Base-by-base conservation (phyloP, 2,888 invertebrate genomes). In the Pachydiplax longipennis region DNA sequence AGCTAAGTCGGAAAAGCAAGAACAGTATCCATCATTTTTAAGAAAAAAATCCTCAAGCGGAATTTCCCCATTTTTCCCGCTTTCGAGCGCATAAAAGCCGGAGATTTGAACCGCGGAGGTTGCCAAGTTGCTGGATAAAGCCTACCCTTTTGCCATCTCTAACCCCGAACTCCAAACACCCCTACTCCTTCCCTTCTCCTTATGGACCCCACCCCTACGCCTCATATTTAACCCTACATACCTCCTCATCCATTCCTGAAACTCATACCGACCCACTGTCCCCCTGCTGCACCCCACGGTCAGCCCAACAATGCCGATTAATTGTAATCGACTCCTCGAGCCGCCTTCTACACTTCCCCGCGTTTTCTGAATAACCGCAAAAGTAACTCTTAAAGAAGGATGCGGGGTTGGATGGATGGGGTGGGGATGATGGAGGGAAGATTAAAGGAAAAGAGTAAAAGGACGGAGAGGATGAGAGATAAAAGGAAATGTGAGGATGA, bases 261-360 rank as follows among this genome's bases (percentile, higher is more conserved):
- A 40, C 44, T 44, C 82, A 82, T 25, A 13, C 48, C 44, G 25
- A 15, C 44, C 48, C 22, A 40, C 15, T 48, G 82, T 22, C 48
- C 82, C n/a, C 73, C 31, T 13, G 25, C 13, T 44, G 82, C 82
- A 48, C 44, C 82, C 48, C 82, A 44, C 48, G 82, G 18, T 82
- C 82, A 22, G n/a, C 48, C 48, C 48, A 48, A 82, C 82, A 82
- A 82, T 82, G 82, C 44, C 82, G 82, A 82, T 82, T 82, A 82
- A 82, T 82, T 82, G 82, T 82, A 40, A 82, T 82, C 82, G 82
- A 82, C 82, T 44, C 48, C 44, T 44, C 40, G n/a, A 12, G 12
- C 81, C 18, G 40, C 40, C 22, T 10, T 40, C 2, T 13, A 15
- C 4, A 35, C 40, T 37, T 15, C 80, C 35, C 35, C 80, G 18